Evolutionary conservation across 2,113 vertebrate species (phyloP).

Genomic region (Ammodytes dubius): DNA sequence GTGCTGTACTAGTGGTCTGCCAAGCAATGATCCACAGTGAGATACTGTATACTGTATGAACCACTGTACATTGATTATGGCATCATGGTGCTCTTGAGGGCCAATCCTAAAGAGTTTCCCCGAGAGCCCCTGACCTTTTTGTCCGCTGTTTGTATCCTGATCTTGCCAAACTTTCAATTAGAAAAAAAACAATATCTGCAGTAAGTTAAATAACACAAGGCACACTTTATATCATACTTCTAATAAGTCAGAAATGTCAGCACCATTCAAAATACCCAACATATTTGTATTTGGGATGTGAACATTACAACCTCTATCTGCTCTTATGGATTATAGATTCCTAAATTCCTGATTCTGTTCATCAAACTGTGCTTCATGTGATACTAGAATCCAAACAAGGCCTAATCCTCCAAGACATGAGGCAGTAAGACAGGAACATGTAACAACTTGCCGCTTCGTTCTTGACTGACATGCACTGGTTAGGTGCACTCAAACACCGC

Average conservation of each 20-base stretch:
- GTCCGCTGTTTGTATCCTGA: neutral
- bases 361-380: neutral
- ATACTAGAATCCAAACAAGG: neutral
- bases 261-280: neutral
- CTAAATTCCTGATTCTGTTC: neutral
- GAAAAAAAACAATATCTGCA: no score
- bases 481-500: neutral
- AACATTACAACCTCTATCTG: neutral
- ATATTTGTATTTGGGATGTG: neutral
- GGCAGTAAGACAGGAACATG: conserved; percentile 38
- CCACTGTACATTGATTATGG: neutral
- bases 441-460: conserved; percentile 32
- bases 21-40: neutral
- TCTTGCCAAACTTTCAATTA: neutral
- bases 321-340: neutral
- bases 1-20: neutral
- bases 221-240: neutral
- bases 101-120: neutral
- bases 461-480: conserved; percentile 12
- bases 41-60: neutral
- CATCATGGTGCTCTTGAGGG: rapidly evolving
- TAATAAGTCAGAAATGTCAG: neutral
- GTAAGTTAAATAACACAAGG: neutral
- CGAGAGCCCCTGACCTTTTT: neutral
- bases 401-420: neutral